Percentiles rank a stretch among this genome's conserved stretches.
These are phyloP conservation scores for Oppia nitens DNA, from an alignment of 1,140 invertebrate species.

Conservation along the genomic window DNA sequence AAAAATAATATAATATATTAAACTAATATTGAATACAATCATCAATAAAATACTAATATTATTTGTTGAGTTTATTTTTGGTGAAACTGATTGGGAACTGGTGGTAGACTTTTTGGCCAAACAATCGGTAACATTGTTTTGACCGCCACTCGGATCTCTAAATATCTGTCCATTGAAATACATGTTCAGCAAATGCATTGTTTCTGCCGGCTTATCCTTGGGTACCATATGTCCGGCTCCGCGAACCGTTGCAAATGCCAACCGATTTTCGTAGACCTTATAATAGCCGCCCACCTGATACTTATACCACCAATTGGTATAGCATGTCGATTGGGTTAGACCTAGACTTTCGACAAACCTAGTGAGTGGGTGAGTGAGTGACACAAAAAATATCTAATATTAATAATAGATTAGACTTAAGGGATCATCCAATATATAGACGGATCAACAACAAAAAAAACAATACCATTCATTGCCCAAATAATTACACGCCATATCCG, in stretches of 20 bases:
- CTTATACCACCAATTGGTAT: conserved; percentile 21
- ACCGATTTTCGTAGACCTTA: conserved; percentile 25
- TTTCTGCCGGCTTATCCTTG: conserved; percentile 34
- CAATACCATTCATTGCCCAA: conserved; percentile 34
- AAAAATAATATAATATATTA: too few relatives aligned
- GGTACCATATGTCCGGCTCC: conserved; percentile 40
- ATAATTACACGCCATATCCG: conserved; percentile 41
- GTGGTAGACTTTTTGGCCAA: too few relatives aligned
- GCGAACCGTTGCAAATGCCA: conserved; percentile 30
- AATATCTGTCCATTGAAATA: conserved; percentile 24
- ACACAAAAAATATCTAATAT: too few relatives aligned
- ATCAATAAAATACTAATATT: too few relatives aligned
- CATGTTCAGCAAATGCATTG: conserved; percentile 30
- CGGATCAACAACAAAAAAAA: too few relatives aligned
- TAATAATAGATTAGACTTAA: not conserved
- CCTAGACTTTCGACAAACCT: conserved; percentile 30
- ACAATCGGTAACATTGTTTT: too few relatives aligned
- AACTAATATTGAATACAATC: too few relatives aligned
- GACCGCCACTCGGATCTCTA: too few relatives aligned
- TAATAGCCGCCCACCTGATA: conserved; percentile 30
- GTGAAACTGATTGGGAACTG: too few relatives aligned
- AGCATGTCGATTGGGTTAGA: conserved; percentile 19
- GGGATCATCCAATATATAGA: too few relatives aligned
- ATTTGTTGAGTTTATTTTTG: too few relatives aligned
- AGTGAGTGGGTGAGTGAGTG: not conserved